phyloP scores from a whole-genome alignment of 2,113 vertebrate genomes.

The Embiotoca jacksoni region DNA sequence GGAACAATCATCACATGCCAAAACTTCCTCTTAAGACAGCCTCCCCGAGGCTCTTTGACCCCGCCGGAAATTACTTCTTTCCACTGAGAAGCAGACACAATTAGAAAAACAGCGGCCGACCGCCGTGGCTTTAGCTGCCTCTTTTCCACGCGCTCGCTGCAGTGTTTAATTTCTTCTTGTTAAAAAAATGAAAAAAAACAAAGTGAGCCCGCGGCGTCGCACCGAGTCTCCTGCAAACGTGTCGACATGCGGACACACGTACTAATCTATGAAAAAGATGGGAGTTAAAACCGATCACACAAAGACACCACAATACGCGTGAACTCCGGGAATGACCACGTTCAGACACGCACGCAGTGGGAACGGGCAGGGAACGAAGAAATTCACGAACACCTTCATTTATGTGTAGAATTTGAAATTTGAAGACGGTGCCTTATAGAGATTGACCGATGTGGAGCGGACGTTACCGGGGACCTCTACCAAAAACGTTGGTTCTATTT shows the following conservation, averaged over 20 bases:
- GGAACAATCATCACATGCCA: conserved; percentile 40
- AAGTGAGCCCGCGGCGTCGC: neutral
- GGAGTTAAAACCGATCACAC: neutral
- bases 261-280: neutral
- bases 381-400: too few species aligned
- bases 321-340: neutral
- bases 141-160: neutral
- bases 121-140: conserved; percentile 4
- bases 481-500: too few species aligned
- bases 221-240: neutral
- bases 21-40: conserved; percentile 19
- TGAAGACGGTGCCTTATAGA: too few species aligned
- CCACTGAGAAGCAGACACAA: conserved; percentile 17
- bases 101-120: conserved; percentile 19
- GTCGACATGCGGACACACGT: neutral
- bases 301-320: neutral
- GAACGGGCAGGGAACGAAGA: too few species aligned
- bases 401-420: too few species aligned
- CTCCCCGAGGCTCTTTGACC: conserved; percentile 44
- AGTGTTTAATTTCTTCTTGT: conserved; percentile 17
- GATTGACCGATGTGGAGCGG: too few species aligned
- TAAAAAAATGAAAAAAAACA: neutral
- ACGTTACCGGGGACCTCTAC: too few species aligned
- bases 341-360: neutral
- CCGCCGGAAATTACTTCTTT: conserved; percentile 43